Percentiles rank a stretch among this genome's conserved stretches.
Conservation (phyloP, 2,797 vertebrate genomes). For the Dendrocincla tyrannina region DNA sequence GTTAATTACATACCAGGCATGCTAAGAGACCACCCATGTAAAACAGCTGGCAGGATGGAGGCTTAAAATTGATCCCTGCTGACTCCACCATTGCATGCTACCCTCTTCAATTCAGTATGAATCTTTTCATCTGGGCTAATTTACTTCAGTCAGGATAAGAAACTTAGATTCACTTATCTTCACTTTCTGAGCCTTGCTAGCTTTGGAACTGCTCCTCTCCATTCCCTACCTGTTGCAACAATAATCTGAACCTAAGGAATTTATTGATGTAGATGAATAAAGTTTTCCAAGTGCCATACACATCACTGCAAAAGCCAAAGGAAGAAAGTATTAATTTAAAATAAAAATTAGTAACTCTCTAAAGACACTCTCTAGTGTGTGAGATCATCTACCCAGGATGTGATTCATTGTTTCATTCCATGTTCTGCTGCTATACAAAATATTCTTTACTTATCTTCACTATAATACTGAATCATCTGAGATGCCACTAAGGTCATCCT, state of each 20-base stretch:
- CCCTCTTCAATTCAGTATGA: neutral
- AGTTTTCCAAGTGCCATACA: neutral
- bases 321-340: neutral
- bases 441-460: neutral
- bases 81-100: neutral
- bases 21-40: constrained; percentile 36
- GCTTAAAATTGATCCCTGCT: constrained; percentile 37
- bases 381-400: neutral
- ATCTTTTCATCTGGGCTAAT: neutral
- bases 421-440: neutral
- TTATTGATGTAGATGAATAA: neutral
- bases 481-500: neutral
- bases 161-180: neutral
- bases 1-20: constrained; percentile 43
- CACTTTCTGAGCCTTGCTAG: neutral
- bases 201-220: neutral
- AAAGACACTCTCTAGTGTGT: neutral
- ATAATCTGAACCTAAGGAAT: neutral
- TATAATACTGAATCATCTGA: neutral
- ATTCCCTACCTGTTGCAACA: neutral
- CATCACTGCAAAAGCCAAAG: neutral
- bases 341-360: neutral
- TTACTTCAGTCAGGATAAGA: neutral
- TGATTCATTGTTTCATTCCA: neutral
- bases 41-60: constrained; percentile 31